These are phyloP conservation scores for Acrocephalus scirpaceus DNA, from an alignment of 2,797 vertebrate genomes.

Conservation along the genomic window DNA sequence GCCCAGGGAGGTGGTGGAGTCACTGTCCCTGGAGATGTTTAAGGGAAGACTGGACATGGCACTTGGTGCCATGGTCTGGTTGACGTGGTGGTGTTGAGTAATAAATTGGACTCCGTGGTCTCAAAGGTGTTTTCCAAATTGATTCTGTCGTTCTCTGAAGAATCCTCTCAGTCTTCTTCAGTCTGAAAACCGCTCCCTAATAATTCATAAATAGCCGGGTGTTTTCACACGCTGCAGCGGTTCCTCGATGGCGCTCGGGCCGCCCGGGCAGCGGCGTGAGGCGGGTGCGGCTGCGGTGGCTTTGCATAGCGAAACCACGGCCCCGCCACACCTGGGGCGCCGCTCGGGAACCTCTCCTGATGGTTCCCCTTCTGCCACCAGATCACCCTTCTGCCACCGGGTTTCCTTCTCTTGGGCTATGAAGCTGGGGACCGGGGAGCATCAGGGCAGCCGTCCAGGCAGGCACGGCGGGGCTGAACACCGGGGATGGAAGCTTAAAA, in stretches of 20 bases:
- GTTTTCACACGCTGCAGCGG: rapidly evolving
- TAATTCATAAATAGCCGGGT: rapidly evolving
- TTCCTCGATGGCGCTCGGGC: not conserved
- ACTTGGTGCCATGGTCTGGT: not conserved
- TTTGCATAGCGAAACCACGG: not conserved
- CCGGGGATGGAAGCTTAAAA: rapidly evolving
- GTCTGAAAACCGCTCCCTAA: too few relatives aligned
- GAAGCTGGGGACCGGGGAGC: rapidly evolving
- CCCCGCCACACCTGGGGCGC: not conserved
- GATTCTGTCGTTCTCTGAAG: not conserved
- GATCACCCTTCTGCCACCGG: not conserved
- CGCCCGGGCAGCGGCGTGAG: not conserved
- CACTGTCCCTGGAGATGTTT: not conserved
- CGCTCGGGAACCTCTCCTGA: not conserved
- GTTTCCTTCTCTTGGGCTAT: not conserved
- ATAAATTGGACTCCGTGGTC: rapidly evolving
- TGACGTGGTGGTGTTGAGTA: not conserved
- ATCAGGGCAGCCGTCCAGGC: rapidly evolving
- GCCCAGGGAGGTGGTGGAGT: not conserved
- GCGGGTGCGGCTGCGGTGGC: not conserved
- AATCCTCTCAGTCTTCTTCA: not conserved
- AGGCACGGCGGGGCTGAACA: rapidly evolving
- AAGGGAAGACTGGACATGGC: not conserved
- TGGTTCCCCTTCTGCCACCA: not conserved
- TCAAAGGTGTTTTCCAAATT: not conserved